A percentile compares a stretch with the other conserved stretches of the same genome.
Evolutionary conservation across 2,888 invertebrate species (phyloP).

Genomic region (Aspidapion aeneum): DNA sequence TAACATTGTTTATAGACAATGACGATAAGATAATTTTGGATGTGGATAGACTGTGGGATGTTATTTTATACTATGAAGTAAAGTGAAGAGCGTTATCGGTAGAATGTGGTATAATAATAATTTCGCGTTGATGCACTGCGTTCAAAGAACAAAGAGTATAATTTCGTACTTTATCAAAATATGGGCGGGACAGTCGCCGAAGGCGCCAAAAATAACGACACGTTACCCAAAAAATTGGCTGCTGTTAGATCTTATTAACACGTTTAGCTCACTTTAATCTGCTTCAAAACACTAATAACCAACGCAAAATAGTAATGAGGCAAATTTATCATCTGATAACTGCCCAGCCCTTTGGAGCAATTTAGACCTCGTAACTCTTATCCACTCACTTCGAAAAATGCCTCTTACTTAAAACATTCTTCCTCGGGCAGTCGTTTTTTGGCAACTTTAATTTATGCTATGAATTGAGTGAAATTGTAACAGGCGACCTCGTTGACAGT

Average conservation of each 20-base stretch:
- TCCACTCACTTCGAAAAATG: no score
- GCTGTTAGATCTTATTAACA: conserved; percentile 20
- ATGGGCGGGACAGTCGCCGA: not conserved
- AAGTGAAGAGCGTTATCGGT: no score
- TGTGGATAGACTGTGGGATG: no score
- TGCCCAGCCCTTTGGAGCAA: not conserved
- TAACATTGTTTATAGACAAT: no score
- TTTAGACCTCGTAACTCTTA: not conserved
- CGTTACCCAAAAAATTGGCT: conserved; percentile 14
- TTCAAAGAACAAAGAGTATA: conserved; percentile 21
- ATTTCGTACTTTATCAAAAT: conserved; percentile 22
- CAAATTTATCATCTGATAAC: conserved; percentile 13
- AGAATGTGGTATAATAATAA: conserved; percentile 19
- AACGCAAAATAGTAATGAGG: conserved; percentile 9
- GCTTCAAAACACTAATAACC: conserved; percentile 10
- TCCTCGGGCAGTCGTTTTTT: no score
- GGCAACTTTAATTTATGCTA: no score
- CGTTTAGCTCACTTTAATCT: conserved; percentile 17
- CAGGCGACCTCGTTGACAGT: no score
- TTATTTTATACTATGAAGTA: no score
- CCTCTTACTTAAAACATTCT: no score
- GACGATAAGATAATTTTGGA: no score
- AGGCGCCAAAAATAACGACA: not conserved
- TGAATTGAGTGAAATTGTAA: no score
- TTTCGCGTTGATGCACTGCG: conserved; percentile 12